Evolutionary conservation across 2,113 vertebrate species (phyloP), one percentile per base, ranked within the genome.

Genomic region (Merops nubicus): DNA sequence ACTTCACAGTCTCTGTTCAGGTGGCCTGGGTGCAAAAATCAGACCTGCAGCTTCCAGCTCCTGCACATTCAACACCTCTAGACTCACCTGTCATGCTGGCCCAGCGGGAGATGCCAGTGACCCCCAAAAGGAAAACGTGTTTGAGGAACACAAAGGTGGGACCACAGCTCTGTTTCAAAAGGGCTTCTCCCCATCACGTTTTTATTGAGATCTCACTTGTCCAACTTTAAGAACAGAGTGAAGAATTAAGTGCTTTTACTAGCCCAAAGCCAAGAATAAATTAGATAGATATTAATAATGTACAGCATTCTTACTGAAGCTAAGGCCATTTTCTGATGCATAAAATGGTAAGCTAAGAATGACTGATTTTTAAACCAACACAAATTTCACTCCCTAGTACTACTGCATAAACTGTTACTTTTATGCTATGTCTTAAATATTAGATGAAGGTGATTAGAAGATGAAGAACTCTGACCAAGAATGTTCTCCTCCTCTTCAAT

Each of bases 271-370:
- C 89, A 98, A 92, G 86, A 93, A 69, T 77, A 95, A 97, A 95
- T 88, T 76, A 91, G 42, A 82, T 68, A 21, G 64, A 19, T 87
- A 60, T 76, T 51, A 81, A 88, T 88, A 85, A 83, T 63, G 73
- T 15, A 60, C 42, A 60, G 14, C 42, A 84, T 90, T 93, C 60
- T 50, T 76, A 67, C 76, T 84, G 33, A 94, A 89, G 63, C 2
- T 48, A 72, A 96, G 70, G 54, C 70, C 81, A 90, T 95, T 95
- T 97, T 97, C 78, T 95, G 63, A 85, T 95, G 78, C 92, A 96
- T 84, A 96, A 97, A 88, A 31, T 26, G 92, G n/a, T 34, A 95
- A 57, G 65, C 56, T 85, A 88, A 85, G 92, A 85, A 56, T 50
- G 22, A 53, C 53, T 69, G 10, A 72, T 86, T 92, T 94, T 89